Evolutionary conservation across 2,888 invertebrate genomes (phyloP).

Genomic region (Mantis religiosa): DNA sequence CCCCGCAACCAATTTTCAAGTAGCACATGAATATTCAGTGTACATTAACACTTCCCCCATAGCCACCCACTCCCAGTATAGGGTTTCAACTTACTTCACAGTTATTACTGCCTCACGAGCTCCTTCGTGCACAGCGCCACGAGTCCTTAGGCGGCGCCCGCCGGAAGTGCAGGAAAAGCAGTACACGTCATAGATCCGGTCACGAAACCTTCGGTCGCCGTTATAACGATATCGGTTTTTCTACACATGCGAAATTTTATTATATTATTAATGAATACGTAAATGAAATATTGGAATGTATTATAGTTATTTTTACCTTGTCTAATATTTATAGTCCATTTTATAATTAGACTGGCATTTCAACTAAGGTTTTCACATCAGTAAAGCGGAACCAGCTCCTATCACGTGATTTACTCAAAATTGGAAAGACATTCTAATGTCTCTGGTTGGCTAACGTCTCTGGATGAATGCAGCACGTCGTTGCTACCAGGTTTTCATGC

Average conservation of each 20-base stretch:
- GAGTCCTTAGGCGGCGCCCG: background rate
- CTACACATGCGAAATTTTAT: background rate
- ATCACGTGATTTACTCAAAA: too few relatives aligned
- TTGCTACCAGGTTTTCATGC: too few relatives aligned
- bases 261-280: background rate
- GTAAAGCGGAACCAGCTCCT: too few relatives aligned
- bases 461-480: too few relatives aligned
- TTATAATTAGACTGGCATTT: too few relatives aligned
- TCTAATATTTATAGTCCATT: too few relatives aligned
- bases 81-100: slow-evolving; percentile 3
- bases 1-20: background rate
- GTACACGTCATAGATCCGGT: slow-evolving; percentile 29
- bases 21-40: slow-evolving; percentile 12
- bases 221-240: background rate
- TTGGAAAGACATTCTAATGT: too few relatives aligned
- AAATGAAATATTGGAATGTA: too few relatives aligned
- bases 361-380: too few relatives aligned
- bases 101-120: slow-evolving; percentile 8
- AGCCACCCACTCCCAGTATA: background rate
- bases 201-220: slow-evolving; percentile 13
- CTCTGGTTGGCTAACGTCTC: too few relatives aligned
- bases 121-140: slow-evolving; percentile 6
- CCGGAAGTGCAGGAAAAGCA: slow-evolving; percentile 24
- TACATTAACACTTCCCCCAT: background rate
- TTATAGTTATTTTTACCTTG: too few relatives aligned